Base-by-base conservation (phyloP, 2,113 vertebrate species). In the Calonectris borealis region DNA sequence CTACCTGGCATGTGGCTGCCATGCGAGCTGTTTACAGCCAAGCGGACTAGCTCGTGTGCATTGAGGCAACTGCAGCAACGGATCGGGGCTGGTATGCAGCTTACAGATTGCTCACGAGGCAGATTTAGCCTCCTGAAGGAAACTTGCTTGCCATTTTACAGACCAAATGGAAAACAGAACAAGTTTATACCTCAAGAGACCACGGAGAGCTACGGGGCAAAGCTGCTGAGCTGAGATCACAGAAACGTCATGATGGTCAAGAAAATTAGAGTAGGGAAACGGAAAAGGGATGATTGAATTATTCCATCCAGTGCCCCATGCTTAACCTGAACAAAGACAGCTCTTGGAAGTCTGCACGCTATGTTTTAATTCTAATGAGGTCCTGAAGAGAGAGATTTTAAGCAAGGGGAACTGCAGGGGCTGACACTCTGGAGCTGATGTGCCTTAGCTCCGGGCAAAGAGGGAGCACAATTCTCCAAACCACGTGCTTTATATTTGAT, bases 41-140 rank as follows among this genome's bases (percentile, higher is more conserved):
- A 24, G 10, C 0, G 0, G 49, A 62, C 16, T 26, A 26, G 14
- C 29, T 27, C 42, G 14, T 2, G 20, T 34, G 68, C 6, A 32
- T 4, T 24, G 29, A 66, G 46, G 46, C 32, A 34, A 34, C 4
- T 25, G 54, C 22, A 54, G 54, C 46, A 61, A 32, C 31, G 36
- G 48, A 36, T 13, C 2, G 0, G 25, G 14, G 60, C 15, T 54
- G 19, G 7, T 68, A 42, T 51, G 64, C 34, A 60, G 36, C 38
- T 21, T n/a, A n/a, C 3, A 6, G 36, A 40, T 13, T 31, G 29
- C 16, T 42, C 38, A 48, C 9, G 16, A 66, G 19, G 52, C 57
- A 81, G 15, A 29, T 55, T 44, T n/a, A 70, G 32, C 17, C 22
- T 71, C 27, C 48, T 49, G 31, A 92, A 80, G 26, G 36, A 76